These are phyloP conservation scores for Uria lomvia DNA, from an alignment of 2,113 vertebrate species.

Conservation along the genomic window DNA sequence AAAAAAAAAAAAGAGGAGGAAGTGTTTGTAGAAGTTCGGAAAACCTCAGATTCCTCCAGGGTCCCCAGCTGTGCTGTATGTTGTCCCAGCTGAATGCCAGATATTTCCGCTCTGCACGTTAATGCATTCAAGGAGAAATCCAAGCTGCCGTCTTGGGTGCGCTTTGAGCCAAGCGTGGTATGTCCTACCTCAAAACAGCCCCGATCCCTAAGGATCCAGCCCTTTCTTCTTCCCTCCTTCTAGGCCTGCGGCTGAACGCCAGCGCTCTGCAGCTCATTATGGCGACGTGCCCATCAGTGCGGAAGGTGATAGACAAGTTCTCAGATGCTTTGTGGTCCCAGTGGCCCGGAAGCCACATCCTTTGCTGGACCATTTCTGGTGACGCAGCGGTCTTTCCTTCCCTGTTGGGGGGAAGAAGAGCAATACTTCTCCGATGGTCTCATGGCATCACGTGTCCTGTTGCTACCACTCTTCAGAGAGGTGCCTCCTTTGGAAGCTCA, in stretches of 20 bases:
- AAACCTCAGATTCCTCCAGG: constrained; percentile 30
- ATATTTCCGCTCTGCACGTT: constrained; percentile 27
- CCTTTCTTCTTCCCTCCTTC: not conserved
- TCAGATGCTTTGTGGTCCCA: not conserved
- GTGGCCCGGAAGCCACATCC: not conserved
- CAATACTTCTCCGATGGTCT: not conserved
- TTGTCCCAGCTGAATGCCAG: constrained; percentile 37
- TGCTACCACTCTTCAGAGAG: not conserved
- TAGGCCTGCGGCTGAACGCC: accelerated
- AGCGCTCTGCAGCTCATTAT: not conserved
- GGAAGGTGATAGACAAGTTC: not conserved
- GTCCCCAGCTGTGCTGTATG: constrained; percentile 46
- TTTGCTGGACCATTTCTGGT: accelerated
- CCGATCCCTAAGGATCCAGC: not conserved
- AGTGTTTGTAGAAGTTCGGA: not conserved
- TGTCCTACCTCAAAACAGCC: not conserved
- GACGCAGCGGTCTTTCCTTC: not conserved
- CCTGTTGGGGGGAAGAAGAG: not conserved
- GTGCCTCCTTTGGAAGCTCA: not conserved
- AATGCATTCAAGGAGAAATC: not conserved
- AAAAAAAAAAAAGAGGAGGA: not conserved
- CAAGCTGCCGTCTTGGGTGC: not conserved
- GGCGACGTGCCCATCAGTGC: not conserved
- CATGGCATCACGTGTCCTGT: accelerated
- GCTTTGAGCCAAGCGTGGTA: not conserved